Percentiles rank a stretch among this genome's conserved stretches.
Conservation (phyloP, 2,888 invertebrate species). For the Fragum whitleyi region DNA sequence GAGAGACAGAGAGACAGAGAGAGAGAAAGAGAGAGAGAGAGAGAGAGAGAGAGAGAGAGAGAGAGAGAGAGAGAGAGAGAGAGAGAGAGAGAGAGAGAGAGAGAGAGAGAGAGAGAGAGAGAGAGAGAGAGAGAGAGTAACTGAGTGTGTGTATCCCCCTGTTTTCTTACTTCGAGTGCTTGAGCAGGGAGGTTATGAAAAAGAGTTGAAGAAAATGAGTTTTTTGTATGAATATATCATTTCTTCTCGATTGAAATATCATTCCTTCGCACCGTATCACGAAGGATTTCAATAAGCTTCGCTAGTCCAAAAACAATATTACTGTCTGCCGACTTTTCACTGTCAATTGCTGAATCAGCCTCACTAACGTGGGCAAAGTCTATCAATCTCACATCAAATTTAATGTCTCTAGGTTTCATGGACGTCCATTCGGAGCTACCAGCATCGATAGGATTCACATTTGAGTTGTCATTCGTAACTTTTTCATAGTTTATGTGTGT, state of each 20-base stretch:
- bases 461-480: neutral
- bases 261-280: neutral
- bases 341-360: neutral
- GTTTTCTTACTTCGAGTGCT: no score
- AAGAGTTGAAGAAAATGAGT: neutral
- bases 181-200: no score
- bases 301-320: constrained; percentile 37
- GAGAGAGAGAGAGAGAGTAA: no score
- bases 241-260: no score
- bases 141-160: no score
- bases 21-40: no score
- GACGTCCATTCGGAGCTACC: neutral
- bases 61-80: no score
- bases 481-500: no score
- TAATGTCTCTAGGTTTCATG: neutral
- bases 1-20: no score
- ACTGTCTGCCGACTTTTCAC: neutral
- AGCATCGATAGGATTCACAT: neutral
- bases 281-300: constrained; percentile 23
- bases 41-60: no score
- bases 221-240: neutral
- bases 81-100: no score
- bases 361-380: constrained; percentile 96
- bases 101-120: no score
- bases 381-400: constrained; percentile 94